Evolutionary conservation across 2,797 vertebrate genomes (phyloP).

Genomic region (Paramormyrops hopkinsi): DNA sequence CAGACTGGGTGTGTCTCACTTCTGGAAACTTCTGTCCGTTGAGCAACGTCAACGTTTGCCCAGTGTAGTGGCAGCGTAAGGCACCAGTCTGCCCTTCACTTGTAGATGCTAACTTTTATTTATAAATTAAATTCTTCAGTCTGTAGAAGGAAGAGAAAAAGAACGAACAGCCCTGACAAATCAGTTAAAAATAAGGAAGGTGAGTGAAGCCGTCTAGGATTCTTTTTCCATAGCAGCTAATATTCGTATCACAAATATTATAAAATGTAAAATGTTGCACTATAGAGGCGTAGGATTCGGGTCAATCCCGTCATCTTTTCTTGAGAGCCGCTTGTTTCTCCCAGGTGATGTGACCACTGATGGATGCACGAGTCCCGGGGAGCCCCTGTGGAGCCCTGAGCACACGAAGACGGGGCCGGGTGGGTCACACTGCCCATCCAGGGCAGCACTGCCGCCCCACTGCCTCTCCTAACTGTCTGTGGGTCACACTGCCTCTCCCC

Average conservation of each 20-base stretch:
- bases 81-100: not conserved
- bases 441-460: not conserved
- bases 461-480: not conserved
- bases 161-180: not conserved
- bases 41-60: not conserved
- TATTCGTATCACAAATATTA: not conserved
- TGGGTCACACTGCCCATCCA: not conserved
- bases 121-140: not conserved
- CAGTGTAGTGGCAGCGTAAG: not conserved
- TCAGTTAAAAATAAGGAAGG: not conserved
- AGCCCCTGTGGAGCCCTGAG: not conserved
- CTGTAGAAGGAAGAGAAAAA: not conserved
- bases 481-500: too few relatives aligned
- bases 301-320: not conserved
- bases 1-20: not conserved
- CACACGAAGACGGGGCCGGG: not conserved
- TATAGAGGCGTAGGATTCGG: not conserved
- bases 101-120: not conserved
- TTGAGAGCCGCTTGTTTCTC: not conserved
- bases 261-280: not conserved
- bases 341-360: not conserved
- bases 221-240: not conserved
- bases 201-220: not conserved
- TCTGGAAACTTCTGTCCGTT: not conserved
- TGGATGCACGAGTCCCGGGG: not conserved